A percentile compares a stretch with the other conserved stretches of the same genome.
phyloP scores from a whole-genome alignment of 2,113 vertebrate species.

The Podiceps cristatus region DNA sequence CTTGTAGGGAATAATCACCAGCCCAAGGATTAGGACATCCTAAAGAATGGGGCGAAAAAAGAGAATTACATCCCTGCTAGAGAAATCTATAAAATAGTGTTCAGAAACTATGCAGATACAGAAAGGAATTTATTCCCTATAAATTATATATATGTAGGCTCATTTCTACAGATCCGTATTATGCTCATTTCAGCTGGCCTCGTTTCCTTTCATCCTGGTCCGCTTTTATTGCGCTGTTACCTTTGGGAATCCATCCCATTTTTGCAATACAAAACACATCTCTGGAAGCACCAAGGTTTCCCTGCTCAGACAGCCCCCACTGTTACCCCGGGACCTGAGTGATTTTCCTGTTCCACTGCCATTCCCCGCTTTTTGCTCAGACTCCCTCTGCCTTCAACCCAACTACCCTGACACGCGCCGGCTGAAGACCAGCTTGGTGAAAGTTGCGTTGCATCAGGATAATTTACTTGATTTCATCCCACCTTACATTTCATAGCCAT shows the following conservation, averaged over 20 bases:
- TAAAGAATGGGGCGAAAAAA: background rate
- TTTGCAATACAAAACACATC: background rate
- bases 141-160: background rate
- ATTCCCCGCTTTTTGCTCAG: background rate
- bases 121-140: slow-evolving; percentile 37
- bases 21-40: slow-evolving; percentile 8
- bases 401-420: fast-evolving
- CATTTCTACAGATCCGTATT: background rate
- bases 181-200: background rate
- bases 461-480: background rate
- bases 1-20: background rate
- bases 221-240: background rate
- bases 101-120: background rate
- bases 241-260: slow-evolving; percentile 8
- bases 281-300: background rate
- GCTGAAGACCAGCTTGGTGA: too few relatives aligned
- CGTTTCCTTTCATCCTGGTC: background rate
- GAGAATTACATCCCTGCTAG: background rate
- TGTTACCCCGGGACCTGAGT: fast-evolving
- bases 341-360: background rate
- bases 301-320: background rate
- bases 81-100: background rate
- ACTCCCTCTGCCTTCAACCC: background rate
- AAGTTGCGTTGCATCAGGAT: background rate
- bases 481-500: background rate